Percentiles rank a stretch among this genome's conserved stretches.
Conservation (phyloP, 2,113 vertebrate genomes). For the Willisornis vidua region DNA sequence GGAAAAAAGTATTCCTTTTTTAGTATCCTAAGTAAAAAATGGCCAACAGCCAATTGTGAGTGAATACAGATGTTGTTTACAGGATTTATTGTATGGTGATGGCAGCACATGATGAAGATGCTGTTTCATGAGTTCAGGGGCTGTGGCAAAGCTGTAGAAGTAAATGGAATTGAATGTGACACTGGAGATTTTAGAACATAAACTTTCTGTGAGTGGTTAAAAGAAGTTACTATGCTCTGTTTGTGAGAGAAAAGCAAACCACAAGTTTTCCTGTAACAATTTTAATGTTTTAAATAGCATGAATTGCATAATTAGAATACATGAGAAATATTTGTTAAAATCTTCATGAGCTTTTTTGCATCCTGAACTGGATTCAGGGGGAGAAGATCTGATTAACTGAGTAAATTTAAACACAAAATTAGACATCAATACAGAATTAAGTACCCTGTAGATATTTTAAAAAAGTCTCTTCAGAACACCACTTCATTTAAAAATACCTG, state of each 20-base stretch:
- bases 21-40: background rate
- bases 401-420: background rate
- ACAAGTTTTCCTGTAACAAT: background rate
- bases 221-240: background rate
- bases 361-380: background rate
- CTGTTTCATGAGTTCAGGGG: background rate
- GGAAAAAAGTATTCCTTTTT: background rate
- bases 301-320: background rate
- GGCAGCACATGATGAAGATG: background rate
- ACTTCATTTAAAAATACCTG: background rate
- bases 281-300: background rate
- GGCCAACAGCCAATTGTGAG: background rate
- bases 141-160: background rate
- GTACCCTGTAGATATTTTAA: background rate
- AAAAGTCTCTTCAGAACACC: background rate
- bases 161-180: background rate
- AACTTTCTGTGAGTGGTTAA: background rate
- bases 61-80: conserved; percentile 17
- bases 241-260: background rate
- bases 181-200: background rate
- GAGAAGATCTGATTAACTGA: background rate
- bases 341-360: background rate
- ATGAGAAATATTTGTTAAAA: background rate
- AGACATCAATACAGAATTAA: background rate
- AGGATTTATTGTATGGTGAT: background rate